phyloP scores from a whole-genome alignment of 1,140 invertebrate species.

The Sycophaga agraensis region DNA sequence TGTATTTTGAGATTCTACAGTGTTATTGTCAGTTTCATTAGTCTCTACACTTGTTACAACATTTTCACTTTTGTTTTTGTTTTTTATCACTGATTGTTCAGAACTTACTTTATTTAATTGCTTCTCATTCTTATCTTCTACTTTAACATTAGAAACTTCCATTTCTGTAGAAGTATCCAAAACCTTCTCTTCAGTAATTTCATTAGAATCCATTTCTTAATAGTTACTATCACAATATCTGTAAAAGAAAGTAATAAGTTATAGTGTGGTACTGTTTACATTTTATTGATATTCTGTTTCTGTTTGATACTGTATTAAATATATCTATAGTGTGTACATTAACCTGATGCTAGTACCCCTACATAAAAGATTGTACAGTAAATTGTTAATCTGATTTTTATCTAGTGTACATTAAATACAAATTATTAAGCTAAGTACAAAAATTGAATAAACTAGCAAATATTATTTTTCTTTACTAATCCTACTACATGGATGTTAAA shows the following conservation, averaged over 20 bases:
- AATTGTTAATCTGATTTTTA: not conserved
- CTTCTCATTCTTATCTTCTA: constrained; percentile 19
- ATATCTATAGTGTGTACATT: constrained; percentile 25
- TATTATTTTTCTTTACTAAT: constrained; percentile 2
- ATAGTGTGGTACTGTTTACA: constrained; percentile 13
- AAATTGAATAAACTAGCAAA: constrained; percentile 3
- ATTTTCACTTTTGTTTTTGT: constrained; percentile 16
- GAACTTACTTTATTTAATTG: constrained; percentile 1
- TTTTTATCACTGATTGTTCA: constrained; percentile 1
- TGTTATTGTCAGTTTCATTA: not conserved
- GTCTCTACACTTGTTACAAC: not conserved
- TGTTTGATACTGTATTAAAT: constrained; percentile 12
- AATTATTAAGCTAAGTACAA: not conserved
- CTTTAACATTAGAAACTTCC: constrained; percentile 7
- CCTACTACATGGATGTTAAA: constrained; percentile 10
- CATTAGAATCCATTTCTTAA: constrained; percentile 22
- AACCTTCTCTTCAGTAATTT: constrained; percentile 13
- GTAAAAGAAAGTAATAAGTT: constrained; percentile 12
- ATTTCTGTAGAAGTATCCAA: constrained; percentile 17
- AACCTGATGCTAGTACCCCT: constrained; percentile 22
- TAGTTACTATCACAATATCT: not conserved
- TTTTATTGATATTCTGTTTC: constrained; percentile 20
- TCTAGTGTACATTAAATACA: not conserved
- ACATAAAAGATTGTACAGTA: not conserved
- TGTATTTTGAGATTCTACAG: not conserved